Evolutionary conservation across 23 tunicate genomes (phyloP).

Genomic region (Pegea sp.): DNA sequence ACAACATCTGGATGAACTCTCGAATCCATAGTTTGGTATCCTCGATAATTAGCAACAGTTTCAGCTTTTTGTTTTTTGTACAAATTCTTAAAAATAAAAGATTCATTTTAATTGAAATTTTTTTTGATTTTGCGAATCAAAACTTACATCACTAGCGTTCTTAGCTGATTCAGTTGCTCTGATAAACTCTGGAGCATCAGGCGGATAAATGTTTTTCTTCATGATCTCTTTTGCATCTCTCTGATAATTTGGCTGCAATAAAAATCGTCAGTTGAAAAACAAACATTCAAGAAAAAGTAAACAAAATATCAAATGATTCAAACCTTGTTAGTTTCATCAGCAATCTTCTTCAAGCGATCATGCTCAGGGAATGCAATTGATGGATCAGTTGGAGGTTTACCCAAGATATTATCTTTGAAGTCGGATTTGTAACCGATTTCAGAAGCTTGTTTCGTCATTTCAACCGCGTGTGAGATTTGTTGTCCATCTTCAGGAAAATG

Average conservation of each 20-base stretch:
- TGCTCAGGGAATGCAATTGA: constrained; percentile 78
- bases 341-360: constrained; percentile 23
- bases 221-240: constrained; percentile 73
- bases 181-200: constrained; percentile 87
- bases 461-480: constrained; percentile 60
- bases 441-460: constrained; percentile 24
- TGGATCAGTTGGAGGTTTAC: constrained; percentile 60
- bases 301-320: no score
- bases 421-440: constrained; percentile 14
- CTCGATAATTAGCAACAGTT: constrained; percentile 58
- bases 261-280: no score
- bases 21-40: constrained; percentile 92
- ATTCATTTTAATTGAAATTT: not conserved
- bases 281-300: no score
- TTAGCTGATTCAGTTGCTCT: constrained; percentile 49
- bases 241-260: constrained; percentile 42
- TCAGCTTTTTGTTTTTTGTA: constrained; percentile 52
- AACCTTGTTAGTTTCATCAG: no score
- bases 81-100: constrained; percentile 2
- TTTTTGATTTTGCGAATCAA: not conserved
- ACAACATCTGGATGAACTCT: constrained; percentile 90
- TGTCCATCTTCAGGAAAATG: constrained; percentile 75
- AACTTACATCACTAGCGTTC: constrained; percentile 89
- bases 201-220: constrained; percentile 55
- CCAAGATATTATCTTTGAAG: constrained; percentile 32